These are phyloP conservation scores for Narcine bancroftii DNA, from an alignment of 2,113 vertebrate genomes.

Conservation along the genomic window DNA sequence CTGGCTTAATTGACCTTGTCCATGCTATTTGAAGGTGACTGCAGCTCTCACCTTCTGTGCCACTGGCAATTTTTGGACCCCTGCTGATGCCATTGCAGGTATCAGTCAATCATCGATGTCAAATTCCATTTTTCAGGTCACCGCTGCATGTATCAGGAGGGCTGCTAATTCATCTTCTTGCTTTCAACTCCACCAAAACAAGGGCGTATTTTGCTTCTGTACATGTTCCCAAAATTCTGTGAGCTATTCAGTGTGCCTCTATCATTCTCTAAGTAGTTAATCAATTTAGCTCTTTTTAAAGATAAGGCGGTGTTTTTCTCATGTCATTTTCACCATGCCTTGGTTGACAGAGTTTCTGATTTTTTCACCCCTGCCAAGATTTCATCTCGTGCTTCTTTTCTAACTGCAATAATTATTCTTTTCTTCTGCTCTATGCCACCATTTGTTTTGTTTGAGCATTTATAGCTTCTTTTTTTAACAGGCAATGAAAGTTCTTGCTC, in stretches of 20 bases:
- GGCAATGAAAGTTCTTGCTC: not conserved
- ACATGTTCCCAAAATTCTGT: not conserved
- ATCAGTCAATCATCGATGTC: constrained; percentile 30
- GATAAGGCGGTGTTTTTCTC: not conserved
- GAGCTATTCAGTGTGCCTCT: not conserved
- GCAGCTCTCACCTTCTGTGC: not conserved
- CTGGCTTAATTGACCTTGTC: not conserved
- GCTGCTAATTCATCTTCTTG: constrained; percentile 17
- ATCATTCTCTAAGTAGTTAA: not conserved
- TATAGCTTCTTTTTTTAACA: not conserved
- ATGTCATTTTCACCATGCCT: not conserved
- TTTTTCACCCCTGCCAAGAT: not conserved
- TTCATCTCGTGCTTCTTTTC: not conserved
- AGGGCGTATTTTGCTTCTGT: not conserved
- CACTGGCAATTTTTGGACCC: not conserved
- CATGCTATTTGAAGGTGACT: not conserved
- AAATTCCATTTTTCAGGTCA: constrained; percentile 24
- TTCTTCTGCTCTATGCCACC: not conserved
- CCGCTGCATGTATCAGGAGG: not conserved
- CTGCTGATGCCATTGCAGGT: constrained; percentile 16
- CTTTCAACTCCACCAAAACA: not conserved
- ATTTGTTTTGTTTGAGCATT: not conserved
- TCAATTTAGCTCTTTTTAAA: not conserved
- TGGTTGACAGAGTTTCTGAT: not conserved
- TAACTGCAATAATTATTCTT: not conserved